Base-by-base conservation (phyloP, 2,797 vertebrate genomes). In the Phoeniculus purpureus region DNA sequence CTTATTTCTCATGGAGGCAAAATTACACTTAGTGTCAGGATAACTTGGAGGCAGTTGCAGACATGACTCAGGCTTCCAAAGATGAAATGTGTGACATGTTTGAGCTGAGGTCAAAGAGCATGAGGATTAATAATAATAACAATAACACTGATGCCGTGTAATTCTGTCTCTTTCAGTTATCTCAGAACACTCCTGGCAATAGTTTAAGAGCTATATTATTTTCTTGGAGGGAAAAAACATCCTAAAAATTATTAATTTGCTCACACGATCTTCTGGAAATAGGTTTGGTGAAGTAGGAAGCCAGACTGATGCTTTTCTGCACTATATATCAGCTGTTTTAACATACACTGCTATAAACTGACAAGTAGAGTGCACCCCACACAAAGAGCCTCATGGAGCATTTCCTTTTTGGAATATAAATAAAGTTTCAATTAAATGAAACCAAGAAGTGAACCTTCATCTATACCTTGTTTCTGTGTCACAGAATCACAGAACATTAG, bases 21-120 rank as follows among this genome's bases (percentile, higher is more conserved):
- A 94, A 92, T 80, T 48, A 67, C 52, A 50, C 55, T 74, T 77
- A 54, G 56, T 82, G 73, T 65, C 68, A 81, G 43, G 55, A 52
- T 51, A 87, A 75, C 62, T 74, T 77, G 12, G 80, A 61, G 19
- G 56, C n/a, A 87, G 65, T 43, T 86, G 45, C 50, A 83, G 78
- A 91, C 85, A 70, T 59, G n/a, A 86, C 64, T 91, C 71, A 84
- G 65, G 27, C 51, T 88, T 80, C 78, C 87, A 68, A 85, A 89
- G 64, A 56, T 22, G 66, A 8, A 90, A 83, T 26, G 12, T 73
- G 50, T 34, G 66, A 94, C 43, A 50, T 21, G 18, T 82, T 92
- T 81, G 58, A 92, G 56, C 66, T 76, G 51, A 62, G 65, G 80
- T 92, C 89, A 74, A 92, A 78, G 88, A 79, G 27, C 0, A 2